These are phyloP conservation scores for Drosophila quinaria DNA, from an alignment of 2,888 invertebrate genomes.

Conservation along the genomic window DNA sequence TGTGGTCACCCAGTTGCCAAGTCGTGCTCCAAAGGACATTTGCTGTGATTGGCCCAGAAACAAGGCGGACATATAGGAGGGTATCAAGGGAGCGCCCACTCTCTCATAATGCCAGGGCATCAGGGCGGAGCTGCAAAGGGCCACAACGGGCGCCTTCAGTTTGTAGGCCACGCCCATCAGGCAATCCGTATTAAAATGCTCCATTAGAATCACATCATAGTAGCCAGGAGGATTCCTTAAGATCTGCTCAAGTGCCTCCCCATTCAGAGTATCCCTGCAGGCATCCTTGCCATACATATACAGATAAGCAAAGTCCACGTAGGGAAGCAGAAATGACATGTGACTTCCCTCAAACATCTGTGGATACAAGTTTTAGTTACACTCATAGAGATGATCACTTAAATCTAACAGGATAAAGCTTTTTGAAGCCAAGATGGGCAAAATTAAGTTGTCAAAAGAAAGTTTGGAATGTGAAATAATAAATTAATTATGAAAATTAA, in stretches of 20 bases:
- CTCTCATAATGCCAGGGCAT: conserved; percentile 88
- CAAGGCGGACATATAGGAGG: conserved; percentile 87
- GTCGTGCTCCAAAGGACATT: conserved; percentile 85
- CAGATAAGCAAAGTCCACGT: conserved; percentile 79
- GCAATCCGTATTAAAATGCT: conserved; percentile 91
- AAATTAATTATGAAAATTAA: too few relatives aligned
- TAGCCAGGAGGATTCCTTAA: conserved; percentile 86
- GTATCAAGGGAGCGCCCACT: conserved; percentile 87
- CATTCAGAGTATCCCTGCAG: conserved; percentile 80
- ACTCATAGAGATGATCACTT: background rate
- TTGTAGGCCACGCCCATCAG: conserved; percentile 89
- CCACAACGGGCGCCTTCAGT: conserved; percentile 88
- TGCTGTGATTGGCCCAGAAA: conserved; percentile 86
- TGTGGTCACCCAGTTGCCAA: conserved; percentile 85
- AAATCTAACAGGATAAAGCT: too few relatives aligned
- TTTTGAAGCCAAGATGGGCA: too few relatives aligned
- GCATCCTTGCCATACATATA: conserved; percentile 78
- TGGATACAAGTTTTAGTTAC: background rate
- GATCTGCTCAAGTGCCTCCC: conserved; percentile 83
- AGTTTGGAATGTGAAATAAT: too few relatives aligned
- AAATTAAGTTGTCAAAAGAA: too few relatives aligned
- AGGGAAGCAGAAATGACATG: conserved; percentile 63
- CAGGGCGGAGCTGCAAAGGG: conserved; percentile 86
- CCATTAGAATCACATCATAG: conserved; percentile 89
- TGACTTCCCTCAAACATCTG: conserved; percentile 78